phyloP scores from a whole-genome alignment of 2,888 invertebrate genomes.

The Eutolmus rufibarbis region DNA sequence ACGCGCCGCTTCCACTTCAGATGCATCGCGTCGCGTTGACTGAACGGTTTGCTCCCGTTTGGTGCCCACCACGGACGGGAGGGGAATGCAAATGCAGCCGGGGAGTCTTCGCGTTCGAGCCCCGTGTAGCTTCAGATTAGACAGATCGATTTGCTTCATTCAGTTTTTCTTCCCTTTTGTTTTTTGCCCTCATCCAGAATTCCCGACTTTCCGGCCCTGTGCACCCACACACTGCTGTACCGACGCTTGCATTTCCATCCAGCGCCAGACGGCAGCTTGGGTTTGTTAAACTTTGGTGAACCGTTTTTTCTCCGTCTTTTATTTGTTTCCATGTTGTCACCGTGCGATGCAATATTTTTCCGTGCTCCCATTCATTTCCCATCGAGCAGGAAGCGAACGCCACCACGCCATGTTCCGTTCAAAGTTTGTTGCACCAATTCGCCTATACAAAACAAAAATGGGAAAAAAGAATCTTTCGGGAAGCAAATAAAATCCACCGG shows the following conservation, averaged over 20 bases:
- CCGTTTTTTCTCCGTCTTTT: neutral
- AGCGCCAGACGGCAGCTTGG: neutral
- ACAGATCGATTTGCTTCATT: neutral
- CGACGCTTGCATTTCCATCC: neutral
- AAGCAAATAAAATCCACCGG: neutral
- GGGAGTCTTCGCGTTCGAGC: neutral
- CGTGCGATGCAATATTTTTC: neutral
- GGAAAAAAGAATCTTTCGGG: neutral
- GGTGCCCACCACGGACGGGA: neutral
- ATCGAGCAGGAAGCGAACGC: neutral
- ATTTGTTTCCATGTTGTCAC: neutral
- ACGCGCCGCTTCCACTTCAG: neutral
- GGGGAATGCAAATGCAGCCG: neutral
- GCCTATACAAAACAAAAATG: neutral
- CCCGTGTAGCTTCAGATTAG: neutral
- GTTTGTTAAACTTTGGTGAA: constrained; percentile 1
- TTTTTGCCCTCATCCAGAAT: neutral
- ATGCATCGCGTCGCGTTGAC: neutral
- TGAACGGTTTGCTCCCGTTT: neutral
- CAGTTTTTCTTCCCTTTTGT: neutral
- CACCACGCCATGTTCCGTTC: neutral
- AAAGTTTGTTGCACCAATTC: constrained; percentile 4
- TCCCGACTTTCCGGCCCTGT: neutral
- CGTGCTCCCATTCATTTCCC: neutral
- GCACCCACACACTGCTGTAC: neutral